Evolutionary conservation across 2,797 vertebrate species (phyloP), one percentile per base, ranked within the genome.

Genomic region (Cygnus olor): DNA sequence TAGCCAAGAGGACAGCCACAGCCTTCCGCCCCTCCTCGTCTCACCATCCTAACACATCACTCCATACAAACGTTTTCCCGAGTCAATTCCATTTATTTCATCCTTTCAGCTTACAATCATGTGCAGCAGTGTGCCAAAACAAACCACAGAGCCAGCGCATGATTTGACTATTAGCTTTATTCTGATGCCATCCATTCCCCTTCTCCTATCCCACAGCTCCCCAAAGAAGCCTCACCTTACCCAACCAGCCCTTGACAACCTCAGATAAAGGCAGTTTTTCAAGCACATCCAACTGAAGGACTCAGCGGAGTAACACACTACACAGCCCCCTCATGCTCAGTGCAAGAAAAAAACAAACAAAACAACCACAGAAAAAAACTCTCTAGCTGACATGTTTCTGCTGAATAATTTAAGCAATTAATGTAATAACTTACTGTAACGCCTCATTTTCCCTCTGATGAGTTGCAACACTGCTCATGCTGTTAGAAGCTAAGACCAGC

Each of bases 1-100:
- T 7, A 57, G 90, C 14, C 44, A 53, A 73, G 51, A 13, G 1
- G 1, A 5, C 1, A 0, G 12, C 40, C 40, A 57, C 5, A 47
- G 64, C 44, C 30, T 68, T 38, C 51, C 22, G 3, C 13, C 18
- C 44, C 32, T 51, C 68, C 63, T 60, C n/a, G 30, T 71, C 73
- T 73, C n/a, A 25, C 34, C 19, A 28, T 5, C 30, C 30, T 30
- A 10, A 14, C 58, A 53, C 28, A 27, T 2, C 4, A 0, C 20
- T 24, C 42, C 74, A 24, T 34, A 38, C 17, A 61, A 13, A 36
- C 28, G 3, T 54, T 40, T 47, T 32, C 16, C 38, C 1, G 24
- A 61, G 14, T 72, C 42, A 45, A 5, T 11, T 61, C 32, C 32
- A 14, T 7, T 4, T 5, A 9, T 56, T 54, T 69, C 10, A 42